phyloP scores from a whole-genome alignment of 1,140 invertebrate genomes.

The Calliphora vicina region DNA sequence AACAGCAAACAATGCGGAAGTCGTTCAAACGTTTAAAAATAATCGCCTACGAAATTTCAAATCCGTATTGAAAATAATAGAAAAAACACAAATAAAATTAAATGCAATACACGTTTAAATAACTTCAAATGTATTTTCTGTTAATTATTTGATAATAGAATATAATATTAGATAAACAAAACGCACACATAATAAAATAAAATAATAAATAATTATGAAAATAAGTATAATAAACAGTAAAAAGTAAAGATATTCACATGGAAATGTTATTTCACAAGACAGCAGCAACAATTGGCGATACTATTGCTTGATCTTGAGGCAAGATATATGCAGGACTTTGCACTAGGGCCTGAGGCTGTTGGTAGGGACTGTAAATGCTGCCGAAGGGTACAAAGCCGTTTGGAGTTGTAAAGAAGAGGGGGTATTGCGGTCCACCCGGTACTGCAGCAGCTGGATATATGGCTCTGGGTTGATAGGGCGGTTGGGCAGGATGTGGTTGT shows the following conservation, averaged over 20 bases:
- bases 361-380: slow-evolving; percentile 42
- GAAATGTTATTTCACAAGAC: background rate
- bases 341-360: background rate
- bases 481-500: slow-evolving; percentile 31
- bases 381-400: slow-evolving; percentile 56
- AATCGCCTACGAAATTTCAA: background rate
- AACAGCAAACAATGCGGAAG: background rate
- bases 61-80: background rate
- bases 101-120: background rate
- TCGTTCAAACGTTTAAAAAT: background rate
- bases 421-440: background rate
- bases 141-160: too few relatives aligned
- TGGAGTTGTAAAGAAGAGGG: slow-evolving; percentile 46
- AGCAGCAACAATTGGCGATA: background rate
- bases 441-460: slow-evolving; percentile 42
- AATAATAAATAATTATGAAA: too few relatives aligned
- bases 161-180: too few relatives aligned
- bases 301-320: background rate
- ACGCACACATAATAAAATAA: too few relatives aligned
- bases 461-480: slow-evolving; percentile 25
- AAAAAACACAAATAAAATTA: background rate
- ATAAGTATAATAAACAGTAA: background rate
- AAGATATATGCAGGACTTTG: background rate
- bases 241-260: background rate
- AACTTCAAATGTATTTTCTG: background rate